Conservation (phyloP, 2,888 invertebrate genomes). For the Amblyteles armatorius region DNA sequence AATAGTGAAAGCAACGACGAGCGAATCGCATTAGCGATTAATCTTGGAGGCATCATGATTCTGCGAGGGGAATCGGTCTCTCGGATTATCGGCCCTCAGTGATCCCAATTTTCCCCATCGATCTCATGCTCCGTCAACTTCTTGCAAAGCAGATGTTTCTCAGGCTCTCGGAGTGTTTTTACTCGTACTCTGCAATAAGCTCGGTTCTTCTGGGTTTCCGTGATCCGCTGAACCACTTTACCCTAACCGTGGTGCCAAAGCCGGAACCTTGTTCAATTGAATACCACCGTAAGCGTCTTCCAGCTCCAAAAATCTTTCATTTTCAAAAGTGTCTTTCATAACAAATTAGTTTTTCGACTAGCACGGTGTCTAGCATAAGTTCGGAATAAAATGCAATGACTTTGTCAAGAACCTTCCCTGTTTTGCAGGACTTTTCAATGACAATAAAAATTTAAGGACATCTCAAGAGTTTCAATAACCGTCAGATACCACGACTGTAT, state of each 20-base stretch:
- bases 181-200: not conserved
- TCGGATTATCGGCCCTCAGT: not conserved
- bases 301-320: not conserved
- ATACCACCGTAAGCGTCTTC: not conserved
- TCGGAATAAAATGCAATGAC: too few species aligned
- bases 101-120: conserved; percentile 13
- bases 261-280: not conserved
- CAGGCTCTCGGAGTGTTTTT: not conserved
- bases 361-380: not conserved
- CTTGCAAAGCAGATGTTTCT: not conserved
- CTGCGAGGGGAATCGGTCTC: conserved; percentile 5
- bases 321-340: not conserved
- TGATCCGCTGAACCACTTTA: not conserved
- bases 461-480: not conserved
- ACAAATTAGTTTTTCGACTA: not conserved
- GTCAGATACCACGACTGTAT: too few species aligned
- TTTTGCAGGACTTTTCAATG: not conserved
- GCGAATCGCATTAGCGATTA: not conserved
- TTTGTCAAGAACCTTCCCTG: not conserved
- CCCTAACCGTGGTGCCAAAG: not conserved
- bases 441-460: not conserved
- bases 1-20: not conserved
- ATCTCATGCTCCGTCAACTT: conserved; percentile 20
- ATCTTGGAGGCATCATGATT: not conserved
- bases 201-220: not conserved